phyloP scores from a whole-genome alignment of 2,797 vertebrate species.

The Synaphobranchus kaupii region DNA sequence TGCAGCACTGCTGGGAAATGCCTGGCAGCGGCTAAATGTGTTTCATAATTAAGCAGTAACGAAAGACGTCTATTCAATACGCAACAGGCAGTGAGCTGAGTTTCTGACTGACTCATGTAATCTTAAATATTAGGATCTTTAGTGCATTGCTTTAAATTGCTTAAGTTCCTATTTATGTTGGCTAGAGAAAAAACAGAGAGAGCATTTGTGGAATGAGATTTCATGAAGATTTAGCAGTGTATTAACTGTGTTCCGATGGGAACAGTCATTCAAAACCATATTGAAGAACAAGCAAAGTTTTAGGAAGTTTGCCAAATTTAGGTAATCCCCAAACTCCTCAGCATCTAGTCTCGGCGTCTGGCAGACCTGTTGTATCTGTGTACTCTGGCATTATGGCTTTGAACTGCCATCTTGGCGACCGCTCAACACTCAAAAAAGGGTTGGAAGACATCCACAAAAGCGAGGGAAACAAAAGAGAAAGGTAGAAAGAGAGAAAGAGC shows the following conservation, averaged over 20 bases:
- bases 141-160: neutral
- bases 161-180: neutral
- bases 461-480: slow-evolving; percentile 7
- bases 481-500: neutral
- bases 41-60: slow-evolving; percentile 26
- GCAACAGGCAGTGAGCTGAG: neutral
- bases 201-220: neutral
- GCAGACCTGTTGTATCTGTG: neutral
- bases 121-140: slow-evolving; percentile 16
- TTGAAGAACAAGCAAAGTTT: neutral
- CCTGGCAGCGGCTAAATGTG: slow-evolving; percentile 18
- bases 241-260: neutral
- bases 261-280: neutral
- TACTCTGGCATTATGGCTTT: slow-evolving; percentile 1
- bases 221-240: neutral
- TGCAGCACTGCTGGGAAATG: slow-evolving; percentile 22
- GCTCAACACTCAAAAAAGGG: neutral
- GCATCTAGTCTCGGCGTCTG: neutral
- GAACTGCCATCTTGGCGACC: neutral
- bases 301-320: slow-evolving; percentile 2
- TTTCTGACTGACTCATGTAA: slow-evolving; percentile 7
- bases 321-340: slow-evolving; percentile 1
- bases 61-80: slow-evolving; percentile 20
- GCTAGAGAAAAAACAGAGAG: neutral
- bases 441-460: slow-evolving; percentile 10